phyloP scores from a whole-genome alignment of 2,888 invertebrate genomes.

The Acanthacorydalis orientalis region DNA sequence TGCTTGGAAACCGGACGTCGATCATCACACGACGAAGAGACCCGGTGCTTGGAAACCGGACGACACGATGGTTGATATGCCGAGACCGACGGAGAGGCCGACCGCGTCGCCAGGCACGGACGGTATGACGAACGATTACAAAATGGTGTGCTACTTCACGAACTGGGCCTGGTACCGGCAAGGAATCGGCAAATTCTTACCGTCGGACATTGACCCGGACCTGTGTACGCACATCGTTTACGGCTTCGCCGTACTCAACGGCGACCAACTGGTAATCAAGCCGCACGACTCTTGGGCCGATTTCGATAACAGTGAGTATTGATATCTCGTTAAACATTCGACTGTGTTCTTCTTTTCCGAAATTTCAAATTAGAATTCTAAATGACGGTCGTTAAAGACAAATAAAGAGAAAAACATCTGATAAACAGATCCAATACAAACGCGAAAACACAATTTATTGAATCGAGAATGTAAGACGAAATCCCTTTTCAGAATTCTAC shows the following conservation, averaged over 20 bases:
- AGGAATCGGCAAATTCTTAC: conserved; percentile 62
- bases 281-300: conserved; percentile 82
- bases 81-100: conserved; percentile 6
- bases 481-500: conserved; percentile 55
- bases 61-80: neutral
- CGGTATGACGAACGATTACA: conserved; percentile 29
- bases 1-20: neutral
- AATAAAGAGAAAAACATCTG: no score
- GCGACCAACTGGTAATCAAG: conserved; percentile 55
- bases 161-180: conserved; percentile 92
- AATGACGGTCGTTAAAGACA: no score
- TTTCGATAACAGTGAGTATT: conserved; percentile 60
- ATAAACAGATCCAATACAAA: no score
- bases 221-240: conserved; percentile 86
- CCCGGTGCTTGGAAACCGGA: neutral
- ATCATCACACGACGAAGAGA: neutral
- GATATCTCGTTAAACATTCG: no score
- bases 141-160: conserved; percentile 81
- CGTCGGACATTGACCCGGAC: conserved; percentile 66
- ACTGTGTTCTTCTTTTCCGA: neutral
- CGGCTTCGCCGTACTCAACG: conserved; percentile 77
- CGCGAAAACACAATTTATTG: no score
- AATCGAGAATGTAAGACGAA: no score
- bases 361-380: no score
- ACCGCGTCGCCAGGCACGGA: conserved; percentile 1